Evolutionary conservation across 2,113 vertebrate genomes (phyloP).

Genomic region (Epinephelus moara): DNA sequence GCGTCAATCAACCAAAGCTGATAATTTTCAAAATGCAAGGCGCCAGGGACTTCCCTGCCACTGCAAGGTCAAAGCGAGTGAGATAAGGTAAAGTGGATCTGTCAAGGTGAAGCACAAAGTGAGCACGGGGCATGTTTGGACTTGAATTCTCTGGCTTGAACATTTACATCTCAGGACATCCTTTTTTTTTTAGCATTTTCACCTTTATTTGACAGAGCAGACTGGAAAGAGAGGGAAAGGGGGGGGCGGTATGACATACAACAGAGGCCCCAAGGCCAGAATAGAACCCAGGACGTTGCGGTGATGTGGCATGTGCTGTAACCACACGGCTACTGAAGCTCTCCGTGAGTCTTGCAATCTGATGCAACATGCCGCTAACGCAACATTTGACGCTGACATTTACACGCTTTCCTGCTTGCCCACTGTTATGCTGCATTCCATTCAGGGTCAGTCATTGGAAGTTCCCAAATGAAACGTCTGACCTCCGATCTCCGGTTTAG

Average conservation of each 20-base stretch:
- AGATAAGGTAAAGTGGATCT: conserved; percentile 48
- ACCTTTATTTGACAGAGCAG: no score
- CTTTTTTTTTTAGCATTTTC: conserved; percentile 31
- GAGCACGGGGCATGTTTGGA: conserved; percentile 8
- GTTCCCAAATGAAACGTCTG: conserved; percentile 2
- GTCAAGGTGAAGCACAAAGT: conserved; percentile 52
- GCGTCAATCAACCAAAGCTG: conserved; percentile 71
- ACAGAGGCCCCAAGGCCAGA: no score
- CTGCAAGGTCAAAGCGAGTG: conserved; percentile 46
- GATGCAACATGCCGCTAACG: neutral
- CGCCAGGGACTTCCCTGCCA: conserved; percentile 53
- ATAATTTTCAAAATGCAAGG: conserved; percentile 69
- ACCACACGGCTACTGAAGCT: no score
- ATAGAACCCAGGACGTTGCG: no score
- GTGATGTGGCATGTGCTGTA: no score
- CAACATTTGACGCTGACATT: conserved; percentile 15
- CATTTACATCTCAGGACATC: neutral
- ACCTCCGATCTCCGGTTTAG: conserved; percentile 11
- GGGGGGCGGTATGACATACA: no score
- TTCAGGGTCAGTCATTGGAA: conserved; percentile 9
- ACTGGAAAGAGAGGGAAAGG: no score
- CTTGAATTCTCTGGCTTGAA: conserved; percentile 17
- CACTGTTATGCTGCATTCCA: conserved; percentile 26
- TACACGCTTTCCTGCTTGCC: neutral
- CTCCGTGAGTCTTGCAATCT: conserved; percentile 12